Base-by-base conservation (phyloP, 2,888 invertebrate species). In the Mactromeris polynyma region DNA sequence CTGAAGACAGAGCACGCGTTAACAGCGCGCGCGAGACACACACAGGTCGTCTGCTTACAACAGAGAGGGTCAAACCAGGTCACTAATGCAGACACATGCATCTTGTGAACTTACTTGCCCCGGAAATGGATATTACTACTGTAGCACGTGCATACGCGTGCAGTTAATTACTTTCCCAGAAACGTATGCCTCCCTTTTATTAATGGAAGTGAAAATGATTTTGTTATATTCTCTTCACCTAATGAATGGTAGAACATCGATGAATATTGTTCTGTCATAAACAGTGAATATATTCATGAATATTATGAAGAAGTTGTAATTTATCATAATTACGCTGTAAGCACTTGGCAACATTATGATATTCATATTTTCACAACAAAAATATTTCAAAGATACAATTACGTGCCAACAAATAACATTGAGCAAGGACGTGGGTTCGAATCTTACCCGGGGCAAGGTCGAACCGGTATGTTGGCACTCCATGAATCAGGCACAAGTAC, bases 31-130 rank as follows among this genome's bases (percentile, higher is more conserved):
- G 78, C 78, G 33, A 26, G 46, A 73, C 81, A 54, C 80, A 58
- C 42, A 80, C 31, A 26, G 69, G 81, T 77, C 81, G 81, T 77
- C 73, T 73, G 86, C 86, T 58, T 86, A 38, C 42, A 33, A 36
- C 31, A 11, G 78, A 36, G 17, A 26, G 54, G 86, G 86, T 86
- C 86, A 86, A 31, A 46, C 54, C 38, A 81, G 86, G 86, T 86
- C 86, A 86, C 17, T n/a, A 42, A 42, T 77, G 42, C 26, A 86
- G 9, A 58, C 51, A 14, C 38, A 51, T 73, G 69, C 26, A 38
- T 81, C 46, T 21, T 11, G 26, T 73, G 81, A 86, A 81, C 86
- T 40, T 33, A 77, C 21, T 42, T 69, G 81, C 69, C 86, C 81
- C 79, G 42, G 54, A 40, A 51, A 58, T 40, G 26, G 7, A 26